These are phyloP conservation scores for Acleris laterana DNA, from an alignment of 2,888 invertebrate genomes.

Conservation along the genomic window DNA sequence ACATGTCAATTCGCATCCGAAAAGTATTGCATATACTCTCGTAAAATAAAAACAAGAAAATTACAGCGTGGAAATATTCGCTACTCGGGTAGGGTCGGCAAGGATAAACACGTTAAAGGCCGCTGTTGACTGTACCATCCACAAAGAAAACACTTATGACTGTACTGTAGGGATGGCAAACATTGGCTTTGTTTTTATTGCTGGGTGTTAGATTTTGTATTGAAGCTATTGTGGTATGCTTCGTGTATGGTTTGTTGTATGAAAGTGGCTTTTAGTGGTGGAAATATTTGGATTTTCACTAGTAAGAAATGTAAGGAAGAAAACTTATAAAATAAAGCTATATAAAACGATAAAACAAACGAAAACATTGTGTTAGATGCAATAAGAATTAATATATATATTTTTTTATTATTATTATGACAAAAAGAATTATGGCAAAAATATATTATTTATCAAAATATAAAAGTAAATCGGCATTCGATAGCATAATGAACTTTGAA, in stretches of 20 bases:
- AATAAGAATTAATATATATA: too few relatives aligned
- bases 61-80: slow-evolving; percentile 41
- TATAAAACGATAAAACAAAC: too few relatives aligned
- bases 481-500: too few relatives aligned
- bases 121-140: slow-evolving; percentile 42
- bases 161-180: slow-evolving; percentile 35
- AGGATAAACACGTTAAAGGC: slow-evolving; percentile 45
- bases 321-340: too few relatives aligned
- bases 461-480: too few relatives aligned
- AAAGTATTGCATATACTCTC: slow-evolving; percentile 27
- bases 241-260: neutral
- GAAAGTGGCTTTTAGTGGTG: neutral
- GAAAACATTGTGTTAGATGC: too few relatives aligned
- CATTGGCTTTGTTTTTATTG: slow-evolving; percentile 11
- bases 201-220: slow-evolving; percentile 2
- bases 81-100: slow-evolving; percentile 35
- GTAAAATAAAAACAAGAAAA: slow-evolving; percentile 40
- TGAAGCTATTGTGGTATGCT: neutral
- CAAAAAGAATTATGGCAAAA: too few relatives aligned
- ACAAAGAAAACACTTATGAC: slow-evolving; percentile 45
- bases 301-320: too few relatives aligned
- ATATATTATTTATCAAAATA: too few relatives aligned
- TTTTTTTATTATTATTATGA: too few relatives aligned
- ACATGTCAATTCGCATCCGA: slow-evolving; percentile 32
- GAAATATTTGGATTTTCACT: neutral